phyloP scores from a whole-genome alignment of 2,888 invertebrate species.

The Xestia rhomboidea region DNA sequence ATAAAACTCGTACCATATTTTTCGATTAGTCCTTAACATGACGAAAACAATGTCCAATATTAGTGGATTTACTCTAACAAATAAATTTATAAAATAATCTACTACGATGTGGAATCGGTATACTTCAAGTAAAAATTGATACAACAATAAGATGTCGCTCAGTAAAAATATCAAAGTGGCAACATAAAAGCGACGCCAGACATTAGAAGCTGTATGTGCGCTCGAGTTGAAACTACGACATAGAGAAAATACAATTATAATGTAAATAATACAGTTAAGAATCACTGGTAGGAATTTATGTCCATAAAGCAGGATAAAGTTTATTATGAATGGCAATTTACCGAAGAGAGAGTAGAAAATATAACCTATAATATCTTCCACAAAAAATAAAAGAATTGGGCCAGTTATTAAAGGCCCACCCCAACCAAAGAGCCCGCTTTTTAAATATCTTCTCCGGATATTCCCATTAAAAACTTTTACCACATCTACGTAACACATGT shows the following conservation, averaged over 20 bases:
- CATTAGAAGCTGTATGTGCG: not conserved
- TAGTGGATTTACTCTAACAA: not conserved
- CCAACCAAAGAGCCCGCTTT: not conserved
- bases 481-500: not conserved
- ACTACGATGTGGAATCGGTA: too few relatives aligned
- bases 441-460: not conserved
- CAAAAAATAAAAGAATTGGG: not conserved
- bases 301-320: not conserved
- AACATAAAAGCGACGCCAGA: constrained; percentile 9
- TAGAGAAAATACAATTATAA: not conserved
- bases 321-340: too few relatives aligned
- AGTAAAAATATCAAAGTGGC: not conserved
- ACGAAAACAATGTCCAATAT: not conserved
- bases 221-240: not conserved
- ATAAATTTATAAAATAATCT: not conserved
- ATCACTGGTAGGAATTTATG: not conserved
- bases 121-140: not conserved
- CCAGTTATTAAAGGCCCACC: not conserved
- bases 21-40: not conserved
- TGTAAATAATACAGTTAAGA: not conserved
- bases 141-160: not conserved
- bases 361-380: too few relatives aligned
- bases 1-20: not conserved
- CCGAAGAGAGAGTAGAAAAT: too few relatives aligned
- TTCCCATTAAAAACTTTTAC: not conserved